Percentiles rank a stretch among this genome's conserved stretches.
Conservation (phyloP, 2,113 vertebrate genomes). For the Saimiri boliviensis region DNA sequence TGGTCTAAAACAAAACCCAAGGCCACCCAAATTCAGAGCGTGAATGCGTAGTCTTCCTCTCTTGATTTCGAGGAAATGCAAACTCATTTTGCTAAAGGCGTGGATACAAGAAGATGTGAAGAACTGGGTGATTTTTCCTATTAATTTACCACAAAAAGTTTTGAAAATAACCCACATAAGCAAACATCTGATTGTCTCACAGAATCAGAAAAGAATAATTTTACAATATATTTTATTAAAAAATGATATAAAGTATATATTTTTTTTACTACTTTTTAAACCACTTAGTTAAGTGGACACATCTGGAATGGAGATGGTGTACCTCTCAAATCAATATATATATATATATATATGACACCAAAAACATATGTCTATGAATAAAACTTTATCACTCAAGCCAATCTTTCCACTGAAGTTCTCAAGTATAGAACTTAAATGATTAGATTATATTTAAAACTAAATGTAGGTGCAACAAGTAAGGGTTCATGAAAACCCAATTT, state of each 20-base stretch:
- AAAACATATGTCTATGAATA: neutral
- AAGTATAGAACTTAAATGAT: neutral
- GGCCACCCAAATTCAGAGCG: neutral
- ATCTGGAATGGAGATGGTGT: neutral
- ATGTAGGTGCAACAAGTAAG: neutral
- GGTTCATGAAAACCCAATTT: slow-evolving; percentile 54
- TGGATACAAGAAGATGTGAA: neutral
- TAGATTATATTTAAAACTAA: slow-evolving; percentile 33
- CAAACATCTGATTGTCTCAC: neutral
- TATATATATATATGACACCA: neutral
- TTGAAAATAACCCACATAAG: neutral
- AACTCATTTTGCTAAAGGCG: neutral
- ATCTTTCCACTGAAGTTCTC: neutral
- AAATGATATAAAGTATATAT: neutral
- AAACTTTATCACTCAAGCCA: neutral
- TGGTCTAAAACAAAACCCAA: neutral
- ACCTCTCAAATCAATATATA: neutral
- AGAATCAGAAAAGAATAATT: neutral
- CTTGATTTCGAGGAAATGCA: neutral
- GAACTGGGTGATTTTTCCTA: neutral
- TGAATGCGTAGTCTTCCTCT: neutral
- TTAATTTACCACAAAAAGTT: neutral
- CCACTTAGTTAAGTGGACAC: neutral
- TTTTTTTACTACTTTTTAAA: neutral
- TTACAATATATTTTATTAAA: neutral